Conservation (phyloP, 2,797 vertebrate species). For the Rhincodon typus region DNA sequence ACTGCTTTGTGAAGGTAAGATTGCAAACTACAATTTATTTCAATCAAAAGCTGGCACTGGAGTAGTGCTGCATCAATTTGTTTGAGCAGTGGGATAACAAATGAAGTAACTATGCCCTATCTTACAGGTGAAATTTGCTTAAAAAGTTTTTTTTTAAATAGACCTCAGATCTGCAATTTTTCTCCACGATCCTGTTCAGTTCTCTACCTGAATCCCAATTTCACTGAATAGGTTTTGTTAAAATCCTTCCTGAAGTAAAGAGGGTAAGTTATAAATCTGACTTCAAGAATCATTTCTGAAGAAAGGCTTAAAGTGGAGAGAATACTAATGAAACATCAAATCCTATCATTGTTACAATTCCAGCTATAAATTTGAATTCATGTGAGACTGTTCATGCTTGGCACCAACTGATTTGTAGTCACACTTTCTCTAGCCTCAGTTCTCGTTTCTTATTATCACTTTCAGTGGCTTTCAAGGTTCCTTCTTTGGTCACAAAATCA, state of each 20-base stretch:
- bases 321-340: background rate
- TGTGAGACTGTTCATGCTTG: background rate
- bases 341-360: background rate
- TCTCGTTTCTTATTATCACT: background rate
- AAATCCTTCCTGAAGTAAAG: background rate
- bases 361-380: background rate
- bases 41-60: background rate
- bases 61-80: background rate
- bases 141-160: background rate
- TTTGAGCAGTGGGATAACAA: background rate
- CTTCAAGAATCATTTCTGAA: background rate
- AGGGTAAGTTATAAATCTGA: background rate
- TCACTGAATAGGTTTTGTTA: background rate
- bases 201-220: background rate
- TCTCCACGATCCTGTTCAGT: background rate
- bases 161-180: background rate
- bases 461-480: background rate
- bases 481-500: background rate
- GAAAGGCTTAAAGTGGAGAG: background rate
- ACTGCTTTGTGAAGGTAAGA: conserved; percentile 84
- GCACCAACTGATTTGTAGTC: background rate
- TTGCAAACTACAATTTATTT: background rate
- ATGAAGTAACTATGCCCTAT: background rate
- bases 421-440: background rate
- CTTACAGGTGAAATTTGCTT: background rate